These are phyloP conservation scores for Petrocephalus schoutedeni DNA, from an alignment of 2,797 vertebrate genomes.

Conservation along the genomic window DNA sequence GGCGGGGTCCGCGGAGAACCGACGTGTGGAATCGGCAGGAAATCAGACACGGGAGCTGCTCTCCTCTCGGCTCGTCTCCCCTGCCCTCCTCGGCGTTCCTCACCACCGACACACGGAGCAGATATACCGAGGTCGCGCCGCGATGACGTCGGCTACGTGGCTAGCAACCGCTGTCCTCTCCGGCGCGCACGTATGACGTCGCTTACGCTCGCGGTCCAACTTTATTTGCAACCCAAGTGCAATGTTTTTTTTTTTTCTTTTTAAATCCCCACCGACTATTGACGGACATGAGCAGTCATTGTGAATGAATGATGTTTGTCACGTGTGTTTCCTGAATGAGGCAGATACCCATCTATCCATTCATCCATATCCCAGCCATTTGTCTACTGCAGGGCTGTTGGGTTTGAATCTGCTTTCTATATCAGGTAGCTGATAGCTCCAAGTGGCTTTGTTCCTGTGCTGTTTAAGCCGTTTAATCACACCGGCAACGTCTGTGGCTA, in stretches of 20 bases:
- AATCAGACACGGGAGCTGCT: conserved; percentile 24
- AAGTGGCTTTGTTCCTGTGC: not conserved
- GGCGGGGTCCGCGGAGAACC: conserved; percentile 16
- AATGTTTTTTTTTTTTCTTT: not conserved
- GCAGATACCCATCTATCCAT: not conserved
- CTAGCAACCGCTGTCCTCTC: conserved; percentile 27
- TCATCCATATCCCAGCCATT: not conserved
- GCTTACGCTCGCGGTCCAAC: not conserved
- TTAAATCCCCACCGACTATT: not conserved
- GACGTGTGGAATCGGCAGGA: conserved; percentile 23
- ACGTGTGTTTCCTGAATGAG: not conserved
- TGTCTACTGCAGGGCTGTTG: not conserved
- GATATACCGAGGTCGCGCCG: conserved; percentile 14
- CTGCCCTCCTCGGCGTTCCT: conserved; percentile 22
- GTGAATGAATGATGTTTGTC: not conserved
- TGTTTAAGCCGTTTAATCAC: not conserved
- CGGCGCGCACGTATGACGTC: conserved; percentile 25
- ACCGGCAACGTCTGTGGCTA: no score
- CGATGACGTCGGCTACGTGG: conserved; percentile 23
- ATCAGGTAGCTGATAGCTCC: not conserved
- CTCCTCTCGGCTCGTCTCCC: conserved; percentile 9
- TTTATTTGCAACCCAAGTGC: not conserved
- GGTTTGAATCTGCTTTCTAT: not conserved
- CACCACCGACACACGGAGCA: conserved; percentile 21
- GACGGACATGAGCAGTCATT: not conserved